Conservation (phyloP, 1,140 invertebrate species). For the Monochamus saltuarius region DNA sequence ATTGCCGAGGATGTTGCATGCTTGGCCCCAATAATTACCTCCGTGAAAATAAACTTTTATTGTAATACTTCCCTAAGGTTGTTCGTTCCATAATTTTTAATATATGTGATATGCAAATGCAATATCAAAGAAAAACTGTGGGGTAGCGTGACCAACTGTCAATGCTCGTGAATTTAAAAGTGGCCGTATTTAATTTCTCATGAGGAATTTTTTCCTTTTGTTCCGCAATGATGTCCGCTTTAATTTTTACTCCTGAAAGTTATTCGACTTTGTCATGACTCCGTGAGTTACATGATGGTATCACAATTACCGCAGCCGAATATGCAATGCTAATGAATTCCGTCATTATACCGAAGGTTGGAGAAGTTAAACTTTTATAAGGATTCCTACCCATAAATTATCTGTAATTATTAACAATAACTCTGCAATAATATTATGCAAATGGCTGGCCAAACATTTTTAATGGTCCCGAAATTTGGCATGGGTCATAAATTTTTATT, state of each 20-base stretch:
- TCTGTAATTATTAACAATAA: too few species aligned
- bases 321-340: too few species aligned
- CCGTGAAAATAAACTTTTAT: constrained; percentile 16
- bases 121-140: constrained; percentile 22
- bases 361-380: too few species aligned
- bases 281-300: too few species aligned
- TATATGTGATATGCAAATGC: constrained; percentile 35
- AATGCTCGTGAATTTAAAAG: constrained; percentile 36
- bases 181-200: constrained; percentile 25
- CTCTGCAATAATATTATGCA: too few species aligned
- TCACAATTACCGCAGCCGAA: too few species aligned
- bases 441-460: too few species aligned
- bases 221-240: constrained; percentile 21
- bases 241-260: constrained; percentile 11
- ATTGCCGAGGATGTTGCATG: constrained; percentile 24
- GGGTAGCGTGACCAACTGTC: constrained; percentile 34
- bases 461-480: too few species aligned
- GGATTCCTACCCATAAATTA: too few species aligned
- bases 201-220: constrained; percentile 15
- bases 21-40: constrained; percentile 15
- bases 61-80: constrained; percentile 17
- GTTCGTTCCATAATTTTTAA: constrained; percentile 30
- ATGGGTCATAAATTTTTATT: too few species aligned
- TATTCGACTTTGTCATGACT: too few species aligned
- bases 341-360: too few species aligned